These are phyloP conservation scores for Nesidiocoris tenuis DNA, from an alignment of 2,888 invertebrate genomes.

Conservation along the genomic window DNA sequence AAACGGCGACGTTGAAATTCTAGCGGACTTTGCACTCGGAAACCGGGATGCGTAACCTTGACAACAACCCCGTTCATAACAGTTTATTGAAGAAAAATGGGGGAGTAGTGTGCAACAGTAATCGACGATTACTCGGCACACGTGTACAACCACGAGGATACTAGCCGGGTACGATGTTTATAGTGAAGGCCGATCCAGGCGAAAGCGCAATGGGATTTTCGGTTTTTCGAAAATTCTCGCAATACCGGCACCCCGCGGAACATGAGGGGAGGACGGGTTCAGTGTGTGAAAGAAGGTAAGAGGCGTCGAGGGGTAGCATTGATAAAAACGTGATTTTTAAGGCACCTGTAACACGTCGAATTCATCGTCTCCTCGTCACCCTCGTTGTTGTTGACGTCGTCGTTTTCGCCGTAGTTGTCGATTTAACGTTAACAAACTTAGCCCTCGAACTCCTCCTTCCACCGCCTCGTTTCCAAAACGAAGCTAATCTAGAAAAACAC, in stretches of 20 bases:
- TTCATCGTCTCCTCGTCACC: slow-evolving; percentile 16
- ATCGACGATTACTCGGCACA: no score
- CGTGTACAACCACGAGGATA: not conserved
- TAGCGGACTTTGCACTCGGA: no score
- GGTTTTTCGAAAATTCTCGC: no score
- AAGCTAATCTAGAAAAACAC: not conserved
- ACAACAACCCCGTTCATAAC: no score
- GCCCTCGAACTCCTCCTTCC: not conserved
- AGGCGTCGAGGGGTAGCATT: no score
- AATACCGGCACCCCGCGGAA: no score
- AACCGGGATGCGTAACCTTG: no score
- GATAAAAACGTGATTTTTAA: not conserved
- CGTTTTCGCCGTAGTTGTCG: not conserved
- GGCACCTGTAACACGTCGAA: slow-evolving; percentile 69
- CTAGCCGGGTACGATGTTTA: not conserved
- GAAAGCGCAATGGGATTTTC: not conserved
- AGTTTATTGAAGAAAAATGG: no score
- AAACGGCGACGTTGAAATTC: no score
- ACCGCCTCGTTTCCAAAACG: not conserved
- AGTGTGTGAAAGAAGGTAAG: no score
- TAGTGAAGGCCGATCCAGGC: not conserved
- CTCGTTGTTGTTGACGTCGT: not conserved
- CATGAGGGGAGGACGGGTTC: no score
- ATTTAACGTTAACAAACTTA: not conserved
- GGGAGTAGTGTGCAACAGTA: no score